Evolutionary conservation across 1,140 invertebrate genomes (phyloP), one percentile per base, ranked within the genome.

Genomic region (Hestina assimilis): DNA sequence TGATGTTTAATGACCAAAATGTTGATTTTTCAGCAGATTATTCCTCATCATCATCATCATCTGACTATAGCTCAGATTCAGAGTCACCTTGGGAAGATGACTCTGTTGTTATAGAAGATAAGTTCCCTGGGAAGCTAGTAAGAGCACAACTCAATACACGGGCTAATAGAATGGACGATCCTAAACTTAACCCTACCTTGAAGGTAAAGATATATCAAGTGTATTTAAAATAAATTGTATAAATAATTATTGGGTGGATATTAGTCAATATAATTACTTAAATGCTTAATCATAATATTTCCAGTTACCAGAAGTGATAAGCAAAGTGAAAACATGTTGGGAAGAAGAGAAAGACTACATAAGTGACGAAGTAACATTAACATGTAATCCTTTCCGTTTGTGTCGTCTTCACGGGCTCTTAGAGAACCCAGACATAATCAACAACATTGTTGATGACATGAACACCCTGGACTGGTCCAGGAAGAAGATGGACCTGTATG

Each of bases 401-500:
- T 92, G 92, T 53, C 86, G 89, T 9, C 72, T 93, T 20, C 89
- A 91, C 11, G 89, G 93, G 66, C 89, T 94, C 54, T 55, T 93
- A 9, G 75, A 76, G 1, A 89, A 89, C 52, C 58, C 83, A 0
- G 74, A 86, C 9, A 87, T 91, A 14, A 89, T 93, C 24, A 88
- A 92, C 33, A 88, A 92, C 48, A 89, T 92, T 21, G 85, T 92
- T 43, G 87, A 92, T 17, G 90, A 92, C 61, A 90, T 93, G 73
- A 92, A 92, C 57, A 87, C 91, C n/a, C 65, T 93, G n/a, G 89
- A 92, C 21, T 93, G 92, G 91, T 90, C 89, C 19, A 83, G 89
- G 21, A 90, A 92, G 53, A 92, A 90, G 54, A 92, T 93, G 89
- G 93, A 95, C 63, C 74, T 95, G 0, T 94, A 93, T 70, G 92